Evolutionary conservation across 2,888 invertebrate genomes (phyloP).

Genomic region (Archaeoteleia sp.): DNA sequence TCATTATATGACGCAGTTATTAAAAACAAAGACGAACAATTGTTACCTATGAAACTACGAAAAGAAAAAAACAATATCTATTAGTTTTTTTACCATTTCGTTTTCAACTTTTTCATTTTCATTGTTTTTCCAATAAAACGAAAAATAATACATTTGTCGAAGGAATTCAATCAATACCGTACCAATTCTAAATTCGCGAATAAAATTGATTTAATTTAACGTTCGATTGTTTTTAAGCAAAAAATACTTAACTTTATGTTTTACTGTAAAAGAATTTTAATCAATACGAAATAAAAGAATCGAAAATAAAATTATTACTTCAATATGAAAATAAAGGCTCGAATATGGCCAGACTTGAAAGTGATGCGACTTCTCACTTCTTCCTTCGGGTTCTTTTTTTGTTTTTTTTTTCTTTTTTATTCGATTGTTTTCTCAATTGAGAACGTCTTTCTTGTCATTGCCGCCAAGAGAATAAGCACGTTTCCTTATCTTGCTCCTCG

Average conservation of each 20-base stretch:
- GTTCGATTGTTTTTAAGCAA: no score
- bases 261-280: no score
- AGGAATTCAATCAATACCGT: no score
- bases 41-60: neutral
- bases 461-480: neutral
- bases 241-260: no score
- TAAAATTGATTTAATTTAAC: no score
- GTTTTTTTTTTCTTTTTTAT: constrained; percentile 4
- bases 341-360: constrained; percentile 6
- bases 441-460: constrained; percentile 16
- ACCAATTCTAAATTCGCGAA: no score
- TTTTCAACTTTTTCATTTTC: no score
- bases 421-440: constrained; percentile 12
- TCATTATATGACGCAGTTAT: neutral
- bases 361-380: constrained; percentile 7
- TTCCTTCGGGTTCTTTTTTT: no score
- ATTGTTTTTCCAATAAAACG: no score
- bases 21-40: neutral
- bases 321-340: constrained; percentile 13
- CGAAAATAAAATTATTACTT: constrained; percentile 4
- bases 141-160: no score
- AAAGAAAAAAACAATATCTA: neutral
- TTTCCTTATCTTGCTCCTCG: constrained; percentile 10
- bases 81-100: no score
- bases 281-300: no score